Conservation (phyloP, 2,888 invertebrate genomes). For the Rhyacophila evoluta region DNA sequence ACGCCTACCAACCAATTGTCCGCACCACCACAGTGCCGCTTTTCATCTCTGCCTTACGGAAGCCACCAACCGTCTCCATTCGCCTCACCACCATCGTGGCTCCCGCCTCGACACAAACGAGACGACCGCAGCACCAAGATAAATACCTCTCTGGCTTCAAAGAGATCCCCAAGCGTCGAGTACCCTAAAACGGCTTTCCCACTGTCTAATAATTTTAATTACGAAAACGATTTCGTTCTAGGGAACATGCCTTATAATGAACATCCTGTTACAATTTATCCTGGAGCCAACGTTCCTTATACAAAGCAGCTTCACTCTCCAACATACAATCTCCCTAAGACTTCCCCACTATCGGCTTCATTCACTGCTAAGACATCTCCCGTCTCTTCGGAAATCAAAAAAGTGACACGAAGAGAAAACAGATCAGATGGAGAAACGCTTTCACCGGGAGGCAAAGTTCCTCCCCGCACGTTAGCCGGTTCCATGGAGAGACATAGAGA, state of each 20-base stretch:
- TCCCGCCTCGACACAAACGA: constrained; percentile 62
- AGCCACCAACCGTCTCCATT: constrained; percentile 64
- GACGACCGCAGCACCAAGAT: constrained; percentile 52
- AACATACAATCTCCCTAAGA: constrained; percentile 64
- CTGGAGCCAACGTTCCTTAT: constrained; percentile 68
- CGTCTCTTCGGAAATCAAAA: constrained; percentile 55
- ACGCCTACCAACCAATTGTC: constrained; percentile 68
- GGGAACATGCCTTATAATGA: constrained; percentile 71
- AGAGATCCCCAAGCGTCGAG: constrained; percentile 65
- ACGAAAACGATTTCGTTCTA: constrained; percentile 64
- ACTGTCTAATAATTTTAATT: constrained; percentile 61
- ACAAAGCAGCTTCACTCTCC: constrained; percentile 64
- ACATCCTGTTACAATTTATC: constrained; percentile 77
- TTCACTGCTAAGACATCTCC: constrained; percentile 39
- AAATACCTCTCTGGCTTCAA: constrained; percentile 58
- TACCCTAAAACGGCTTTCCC: constrained; percentile 58
- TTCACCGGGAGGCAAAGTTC: constrained; percentile 70
- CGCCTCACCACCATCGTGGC: constrained; percentile 62
- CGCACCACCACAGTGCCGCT: constrained; percentile 73
- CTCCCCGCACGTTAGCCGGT: constrained; percentile 78
- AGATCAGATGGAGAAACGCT: constrained; percentile 64
- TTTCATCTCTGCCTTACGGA: constrained; percentile 78
- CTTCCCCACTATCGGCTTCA: constrained; percentile 57
- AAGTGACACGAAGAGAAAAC: constrained; percentile 58
- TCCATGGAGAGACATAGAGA: constrained; percentile 84